Percentiles rank a stretch among this genome's conserved stretches.
phyloP scores from a whole-genome alignment of 1,140 invertebrate genomes.

The Bombus confusus region DNA sequence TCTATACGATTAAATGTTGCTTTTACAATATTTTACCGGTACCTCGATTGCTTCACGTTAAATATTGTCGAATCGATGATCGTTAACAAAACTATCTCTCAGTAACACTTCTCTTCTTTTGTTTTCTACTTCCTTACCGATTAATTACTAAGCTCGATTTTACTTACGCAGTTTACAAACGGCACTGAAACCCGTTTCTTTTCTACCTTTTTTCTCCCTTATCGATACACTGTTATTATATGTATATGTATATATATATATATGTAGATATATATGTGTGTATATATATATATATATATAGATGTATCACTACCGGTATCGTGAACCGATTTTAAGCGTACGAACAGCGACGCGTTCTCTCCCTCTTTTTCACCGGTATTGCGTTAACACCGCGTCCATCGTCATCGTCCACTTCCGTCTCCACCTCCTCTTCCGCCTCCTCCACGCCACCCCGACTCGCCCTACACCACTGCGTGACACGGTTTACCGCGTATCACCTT shows the following conservation, averaged over 20 bases:
- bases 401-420: slow-evolving; percentile 46
- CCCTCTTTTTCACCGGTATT: slow-evolving; percentile 31
- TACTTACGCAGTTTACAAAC: slow-evolving; percentile 32
- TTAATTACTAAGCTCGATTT: slow-evolving; percentile 53
- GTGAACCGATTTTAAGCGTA: slow-evolving; percentile 36
- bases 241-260: background rate
- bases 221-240: background rate
- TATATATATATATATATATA: background rate
- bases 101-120: background rate
- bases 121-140: background rate
- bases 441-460: slow-evolving; percentile 75
- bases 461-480: slow-evolving; percentile 67
- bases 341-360: slow-evolving; percentile 35
- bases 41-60: slow-evolving; percentile 25
- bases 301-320: slow-evolving; percentile 29
- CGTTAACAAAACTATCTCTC: slow-evolving; percentile 35
- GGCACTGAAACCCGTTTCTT: slow-evolving; percentile 20
- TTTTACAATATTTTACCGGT: background rate
- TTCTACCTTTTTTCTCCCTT: background rate
- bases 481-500: slow-evolving; percentile 68
- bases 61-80: slow-evolving; percentile 44
- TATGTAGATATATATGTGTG: too few relatives aligned
- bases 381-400: slow-evolving; percentile 37
- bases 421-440: slow-evolving; percentile 55
- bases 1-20: background rate